Conservation (phyloP, 1,140 invertebrate genomes). For the Drosophila rhopaloa region DNA sequence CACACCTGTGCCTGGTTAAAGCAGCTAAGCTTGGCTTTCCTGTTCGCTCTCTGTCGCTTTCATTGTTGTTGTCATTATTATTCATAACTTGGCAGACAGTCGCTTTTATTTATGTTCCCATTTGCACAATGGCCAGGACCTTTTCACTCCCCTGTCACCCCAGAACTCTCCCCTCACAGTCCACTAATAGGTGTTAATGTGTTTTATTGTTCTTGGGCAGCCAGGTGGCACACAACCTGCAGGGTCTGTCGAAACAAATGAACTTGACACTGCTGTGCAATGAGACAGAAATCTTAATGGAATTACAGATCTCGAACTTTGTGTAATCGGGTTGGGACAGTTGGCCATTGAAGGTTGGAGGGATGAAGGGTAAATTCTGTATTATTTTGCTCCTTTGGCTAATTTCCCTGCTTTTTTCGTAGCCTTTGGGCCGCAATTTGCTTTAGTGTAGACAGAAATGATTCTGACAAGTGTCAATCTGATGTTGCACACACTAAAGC, state of each 20-base stretch:
- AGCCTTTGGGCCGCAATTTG: constrained; percentile 20
- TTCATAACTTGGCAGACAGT: constrained; percentile 80
- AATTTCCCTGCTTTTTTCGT: constrained; percentile 7
- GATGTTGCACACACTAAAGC: constrained; percentile 50
- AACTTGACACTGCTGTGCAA: constrained; percentile 54
- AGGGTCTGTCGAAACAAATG: constrained; percentile 37
- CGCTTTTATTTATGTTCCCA: constrained; percentile 74
- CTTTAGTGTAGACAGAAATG: constrained; percentile 49
- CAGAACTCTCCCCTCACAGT: constrained; percentile 1
- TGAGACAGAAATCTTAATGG: constrained; percentile 58
- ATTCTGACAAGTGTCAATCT: constrained; percentile 69
- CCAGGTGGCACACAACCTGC: constrained; percentile 32
- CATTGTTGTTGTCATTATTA: constrained; percentile 71
- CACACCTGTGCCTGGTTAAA: constrained; percentile 23
- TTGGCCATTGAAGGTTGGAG: background rate
- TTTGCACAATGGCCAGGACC: constrained; percentile 62
- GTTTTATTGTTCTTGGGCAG: constrained; percentile 66
- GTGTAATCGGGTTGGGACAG: constrained; percentile 23
- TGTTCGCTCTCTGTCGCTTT: constrained; percentile 2
- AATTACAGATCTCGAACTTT: constrained; percentile 48
- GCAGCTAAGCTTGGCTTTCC: constrained; percentile 31
- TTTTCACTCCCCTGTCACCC: constrained; percentile 23
- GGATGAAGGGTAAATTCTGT: background rate
- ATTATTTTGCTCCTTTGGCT: constrained; percentile 27
- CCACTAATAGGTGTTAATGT: constrained; percentile 76